Evolutionary conservation across 2,797 vertebrate species (phyloP).

Genomic region (Miichthys miiuy): DNA sequence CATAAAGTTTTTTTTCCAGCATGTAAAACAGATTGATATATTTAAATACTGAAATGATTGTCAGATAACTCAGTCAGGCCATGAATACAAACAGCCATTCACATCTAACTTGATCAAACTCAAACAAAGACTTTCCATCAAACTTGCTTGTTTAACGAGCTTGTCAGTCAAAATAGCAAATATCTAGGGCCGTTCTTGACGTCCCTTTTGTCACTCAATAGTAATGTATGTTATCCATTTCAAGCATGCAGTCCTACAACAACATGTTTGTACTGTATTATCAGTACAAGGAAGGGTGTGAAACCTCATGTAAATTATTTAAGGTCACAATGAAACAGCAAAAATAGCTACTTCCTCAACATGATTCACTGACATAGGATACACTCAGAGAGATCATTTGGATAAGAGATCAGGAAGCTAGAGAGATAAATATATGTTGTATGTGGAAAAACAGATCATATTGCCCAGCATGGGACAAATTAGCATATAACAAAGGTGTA

Average conservation of each 20-base stretch:
- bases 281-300: slow-evolving; percentile 37
- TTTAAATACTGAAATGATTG: slow-evolving; percentile 3
- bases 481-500: neutral
- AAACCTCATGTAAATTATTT: slow-evolving; percentile 37
- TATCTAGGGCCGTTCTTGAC: slow-evolving; percentile 30
- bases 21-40: slow-evolving; percentile 10
- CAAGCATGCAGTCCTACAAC: slow-evolving; percentile 43
- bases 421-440: neutral
- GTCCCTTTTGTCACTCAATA: slow-evolving; percentile 33
- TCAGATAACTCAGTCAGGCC: neutral
- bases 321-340: slow-evolving; percentile 34
- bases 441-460: no score
- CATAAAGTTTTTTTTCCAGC: neutral
- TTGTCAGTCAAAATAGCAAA: slow-evolving; percentile 35
- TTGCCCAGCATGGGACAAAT: neutral
- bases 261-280: slow-evolving; percentile 24
- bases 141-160: slow-evolving; percentile 36
- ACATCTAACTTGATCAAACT: slow-evolving; percentile 38
- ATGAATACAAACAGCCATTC: neutral
- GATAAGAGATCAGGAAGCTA: neutral
- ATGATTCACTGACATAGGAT: neutral
- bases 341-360: slow-evolving; percentile 19
- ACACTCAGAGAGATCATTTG: neutral
- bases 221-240: slow-evolving; percentile 31
- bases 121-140: slow-evolving; percentile 16